phyloP scores from a whole-genome alignment of 2,797 vertebrate species.

The Galaxias olidus region DNA sequence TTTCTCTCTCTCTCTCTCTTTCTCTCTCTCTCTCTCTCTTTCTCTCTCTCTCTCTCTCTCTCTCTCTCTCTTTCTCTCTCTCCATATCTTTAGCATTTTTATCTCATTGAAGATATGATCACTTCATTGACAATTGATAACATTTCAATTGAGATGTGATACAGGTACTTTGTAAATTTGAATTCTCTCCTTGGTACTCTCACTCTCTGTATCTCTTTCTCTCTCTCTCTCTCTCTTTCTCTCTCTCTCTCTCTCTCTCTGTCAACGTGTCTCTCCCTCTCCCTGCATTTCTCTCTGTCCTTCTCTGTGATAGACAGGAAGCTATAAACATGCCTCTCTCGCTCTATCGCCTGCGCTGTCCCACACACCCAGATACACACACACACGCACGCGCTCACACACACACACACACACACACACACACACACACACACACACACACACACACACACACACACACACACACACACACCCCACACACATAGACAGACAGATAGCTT shows the following conservation, averaged over 20 bases:
- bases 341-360: not conserved
- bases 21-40: conserved; percentile 27
- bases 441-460: conserved; percentile 11
- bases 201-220: not conserved
- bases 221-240: conserved; percentile 27
- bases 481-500: conserved; percentile 1
- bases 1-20: conserved; percentile 21
- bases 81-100: conserved; percentile 32
- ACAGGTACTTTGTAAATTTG: no score
- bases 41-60: conserved; percentile 12
- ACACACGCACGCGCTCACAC: conserved; percentile 7
- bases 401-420: not conserved
- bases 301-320: not conserved
- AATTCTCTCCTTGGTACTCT: not conserved
- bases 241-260: conserved; percentile 35
- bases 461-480: conserved; percentile 16
- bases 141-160: no score
- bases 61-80: conserved; percentile 6
- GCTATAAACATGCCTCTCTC: not conserved
- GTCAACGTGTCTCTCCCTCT: conserved; percentile 7
- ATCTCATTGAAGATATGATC: not conserved
- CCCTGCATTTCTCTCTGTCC: not conserved
- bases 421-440: conserved; percentile 4
- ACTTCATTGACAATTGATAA: no score
- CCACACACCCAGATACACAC: conserved; percentile 6